Base-by-base conservation (phyloP, 2,888 invertebrate genomes). In the Opisthograptis luteolata region DNA sequence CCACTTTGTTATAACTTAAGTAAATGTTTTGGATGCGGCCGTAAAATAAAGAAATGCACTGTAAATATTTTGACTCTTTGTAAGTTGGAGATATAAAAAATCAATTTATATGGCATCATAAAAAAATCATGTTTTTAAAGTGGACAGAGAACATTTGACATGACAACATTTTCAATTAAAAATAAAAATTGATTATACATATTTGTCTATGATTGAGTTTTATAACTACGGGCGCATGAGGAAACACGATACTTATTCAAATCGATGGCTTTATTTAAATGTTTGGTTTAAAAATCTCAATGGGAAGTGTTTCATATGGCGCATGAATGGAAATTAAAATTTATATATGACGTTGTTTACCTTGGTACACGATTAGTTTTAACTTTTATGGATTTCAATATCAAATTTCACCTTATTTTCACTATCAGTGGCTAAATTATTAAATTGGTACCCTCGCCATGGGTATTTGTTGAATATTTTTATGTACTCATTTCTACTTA, bases 21-120 rank as follows among this genome's bases (percentile, higher is more conserved):
- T 66, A 63, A 68, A 68, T 69, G 70, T 72, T 73, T 72, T 65
- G 58, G 50, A 61, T 58, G 62, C 68, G 66, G 58, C 66, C 74
- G 60, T 81, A 80, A 82, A 80, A 75, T 55, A 66, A 66, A 74
- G 60, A 68, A 67, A 69, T 56, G 62, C 57, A 60, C 60, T 58
- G 68, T 68, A 69, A 75, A 79, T 66, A 69, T 69, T 66, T 62
- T 62, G 64, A 62, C 55, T 62, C 66, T 71, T 70, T 69, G 60
- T 57, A 60, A 63, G 40, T 55, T 52, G 36, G 46, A 25, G 32
- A 49, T 54, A 49, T 52, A 52, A 56, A 55, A 55, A 60, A 40
- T 47, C 22, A 55, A 52, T 65, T 65, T 64, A 68, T 64, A 69
- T 59, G 60, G 53, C 57, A 50, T 48, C 57, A 56, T 57, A 58